Evolutionary conservation across 2,888 invertebrate species (phyloP), one percentile per base, ranked within the genome.

Genomic region (Stenolophus ochropezus): DNA sequence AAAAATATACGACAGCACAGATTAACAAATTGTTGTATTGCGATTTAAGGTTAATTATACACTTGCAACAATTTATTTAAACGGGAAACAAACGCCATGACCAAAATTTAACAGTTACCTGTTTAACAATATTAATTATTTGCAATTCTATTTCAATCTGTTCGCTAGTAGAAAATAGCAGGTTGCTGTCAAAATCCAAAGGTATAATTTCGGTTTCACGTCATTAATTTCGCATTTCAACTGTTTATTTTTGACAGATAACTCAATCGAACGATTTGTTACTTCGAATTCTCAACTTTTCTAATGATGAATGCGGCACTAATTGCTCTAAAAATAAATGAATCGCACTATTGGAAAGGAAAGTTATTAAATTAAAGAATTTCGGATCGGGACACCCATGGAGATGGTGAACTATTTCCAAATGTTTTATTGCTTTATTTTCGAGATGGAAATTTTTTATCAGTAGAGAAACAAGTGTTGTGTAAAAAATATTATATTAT

Each of bases 341-440:
- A 74, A 53, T 74, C n/a, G 21, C 6, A n/a, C 16, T 42, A 53
- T 51, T 74, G 74, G 42, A 74, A 27, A 27, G 51, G 74, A 49
- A 49, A 74, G 74, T 74, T 74, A 74, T 74, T 74, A 74, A 74
- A 74, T 74, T 74, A 74, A 53, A 74, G 49, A 74, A 53, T 53
- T 74, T 53, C 53, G 51, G 51, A 18, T 16, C 6, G 21, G 74
- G 74, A 74, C 49, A 25, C 74, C 74, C 74, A 53, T 53, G 65
- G 65, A 27, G 65, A 21, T 33, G 8, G 65, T 69, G 42, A 18
- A 61, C 61, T 61, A 61, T 61, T 61, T 61, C 61, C 21, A 61
- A 25, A 61, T 27, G 25, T 61, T 61, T 61, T 69, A 69, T 33
- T 69, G 16, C 33, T 69, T 33, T 69, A 69, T 69, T 69, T 69